Conservation (phyloP, 2,113 vertebrate genomes). For the Siphamia tubifer region DNA sequence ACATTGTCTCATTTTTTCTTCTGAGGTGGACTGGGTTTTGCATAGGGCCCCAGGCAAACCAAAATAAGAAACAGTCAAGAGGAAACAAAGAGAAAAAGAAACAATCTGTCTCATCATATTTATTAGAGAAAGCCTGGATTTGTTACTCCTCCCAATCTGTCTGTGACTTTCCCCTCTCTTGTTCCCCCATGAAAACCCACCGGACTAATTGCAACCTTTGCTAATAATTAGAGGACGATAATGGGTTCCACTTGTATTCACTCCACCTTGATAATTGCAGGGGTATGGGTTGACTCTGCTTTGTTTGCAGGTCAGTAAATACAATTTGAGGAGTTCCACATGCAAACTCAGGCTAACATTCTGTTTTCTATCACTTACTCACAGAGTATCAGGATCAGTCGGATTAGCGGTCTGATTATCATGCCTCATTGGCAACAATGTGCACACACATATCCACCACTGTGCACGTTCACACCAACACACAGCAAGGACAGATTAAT, state of each 20-base stretch:
- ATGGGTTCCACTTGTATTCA: constrained; percentile 50
- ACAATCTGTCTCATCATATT: constrained; percentile 31
- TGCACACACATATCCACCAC: not conserved
- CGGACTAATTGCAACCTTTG: constrained; percentile 40
- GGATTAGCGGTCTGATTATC: constrained; percentile 54
- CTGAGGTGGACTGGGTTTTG: constrained; percentile 37
- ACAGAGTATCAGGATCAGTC: constrained; percentile 14
- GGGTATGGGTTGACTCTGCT: not conserved
- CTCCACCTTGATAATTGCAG: constrained; percentile 40
- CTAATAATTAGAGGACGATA: constrained; percentile 40
- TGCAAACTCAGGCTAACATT: constrained; percentile 10
- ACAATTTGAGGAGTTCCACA: not conserved
- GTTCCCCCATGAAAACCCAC: constrained; percentile 11
- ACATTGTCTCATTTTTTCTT: constrained; percentile 57
- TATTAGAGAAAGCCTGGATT: constrained; percentile 18
- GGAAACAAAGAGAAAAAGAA: constrained; percentile 25
- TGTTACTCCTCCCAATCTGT: constrained; percentile 14
- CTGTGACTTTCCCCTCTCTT: constrained; percentile 5
- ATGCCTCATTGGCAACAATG: constrained; percentile 18
- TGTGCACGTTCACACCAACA: not conserved
- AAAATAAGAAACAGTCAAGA: constrained; percentile 49
- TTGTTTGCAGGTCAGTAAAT: constrained; percentile 9
- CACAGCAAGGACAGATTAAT: constrained; percentile 72
- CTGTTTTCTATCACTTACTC: constrained; percentile 40
- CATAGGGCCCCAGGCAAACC: constrained; percentile 25